A percentile compares a stretch with the other conserved stretches of the same genome.
Conservation (phyloP, 2,113 vertebrate genomes). For the Oxyura jamaicensis region DNA sequence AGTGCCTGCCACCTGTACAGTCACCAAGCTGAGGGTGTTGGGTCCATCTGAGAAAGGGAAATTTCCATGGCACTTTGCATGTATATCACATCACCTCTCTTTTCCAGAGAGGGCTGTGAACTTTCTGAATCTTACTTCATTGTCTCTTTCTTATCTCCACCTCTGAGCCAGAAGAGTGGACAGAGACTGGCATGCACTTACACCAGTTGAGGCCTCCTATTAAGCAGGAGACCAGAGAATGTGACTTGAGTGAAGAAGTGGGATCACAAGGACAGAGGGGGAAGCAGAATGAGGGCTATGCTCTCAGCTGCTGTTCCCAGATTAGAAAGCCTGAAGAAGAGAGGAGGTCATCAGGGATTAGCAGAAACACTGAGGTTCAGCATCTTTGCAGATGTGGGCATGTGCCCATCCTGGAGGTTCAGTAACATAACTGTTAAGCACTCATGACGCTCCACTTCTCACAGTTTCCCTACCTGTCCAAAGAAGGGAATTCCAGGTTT, state of each 20-base stretch:
- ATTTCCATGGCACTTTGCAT: not conserved
- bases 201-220: not conserved
- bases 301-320: not conserved
- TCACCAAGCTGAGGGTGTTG: not conserved
- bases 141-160: not conserved
- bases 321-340: not conserved
- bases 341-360: not conserved
- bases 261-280: not conserved
- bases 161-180: not conserved
- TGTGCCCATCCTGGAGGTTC: not conserved
- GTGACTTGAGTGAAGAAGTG: not conserved
- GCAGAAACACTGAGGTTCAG: not conserved
- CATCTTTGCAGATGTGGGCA: not conserved
- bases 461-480: conserved; percentile 71
- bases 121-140: not conserved
- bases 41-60: not conserved
- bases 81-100: not conserved
- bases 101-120: not conserved
- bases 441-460: not conserved
- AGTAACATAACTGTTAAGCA: not conserved
- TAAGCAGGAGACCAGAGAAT: not conserved
- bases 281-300: not conserved
- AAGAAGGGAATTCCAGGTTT: conserved; percentile 75
- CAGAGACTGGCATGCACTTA: not conserved
- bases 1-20: not conserved